Base-by-base conservation (phyloP, 2,797 vertebrate species). In the Cuculus canorus region DNA sequence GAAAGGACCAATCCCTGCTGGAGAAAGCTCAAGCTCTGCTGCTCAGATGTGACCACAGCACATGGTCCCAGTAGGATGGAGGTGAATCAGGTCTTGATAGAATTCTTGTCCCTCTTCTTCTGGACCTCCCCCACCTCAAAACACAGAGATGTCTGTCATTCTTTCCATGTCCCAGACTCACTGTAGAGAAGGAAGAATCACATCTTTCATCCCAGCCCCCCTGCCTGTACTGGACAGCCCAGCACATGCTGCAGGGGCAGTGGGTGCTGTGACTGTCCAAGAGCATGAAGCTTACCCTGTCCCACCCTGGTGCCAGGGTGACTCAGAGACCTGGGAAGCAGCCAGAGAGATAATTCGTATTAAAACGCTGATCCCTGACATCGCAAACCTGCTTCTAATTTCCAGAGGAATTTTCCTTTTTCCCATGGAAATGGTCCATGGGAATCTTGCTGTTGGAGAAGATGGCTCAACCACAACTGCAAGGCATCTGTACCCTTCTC, bases 271-370 rank as follows among this genome's bases (percentile, higher is more conserved):
- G 45, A 83, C 54, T 21, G 23, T 73, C 33, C 19, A n/a, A 60
- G n/a, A 75, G 23, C 61, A 76, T 25, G 35, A 92, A 82, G 48
- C 47, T 90, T 54, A 73, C 48, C 69, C 53, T 0, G 2, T 87
- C 18, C 72, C 24, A 48, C 10, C 54, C 43, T 35, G 2, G 8
- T 70, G 53, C 48, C 35, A 86, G 64, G 39, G 41, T 95, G 91
- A 94, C 69, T 92, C 90, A 94, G 48, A 90, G 53, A 81, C 53
- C 21, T 90, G 65, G 50, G 69, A 86, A 83, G 37, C 61, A 90
- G 84, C 57, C 82, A 92, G 73, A 82, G 56, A 95, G 89, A 89
- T 91, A 92, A 89, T 94, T 92, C 68, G 68, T 80, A 68, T 87
- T 93, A 89, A 89, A 72, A 61, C 0, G 1, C 57, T 81, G 69